These are phyloP conservation scores for Dicyrtoma fusca DNA, from an alignment of 2,888 invertebrate genomes.

Conservation along the genomic window DNA sequence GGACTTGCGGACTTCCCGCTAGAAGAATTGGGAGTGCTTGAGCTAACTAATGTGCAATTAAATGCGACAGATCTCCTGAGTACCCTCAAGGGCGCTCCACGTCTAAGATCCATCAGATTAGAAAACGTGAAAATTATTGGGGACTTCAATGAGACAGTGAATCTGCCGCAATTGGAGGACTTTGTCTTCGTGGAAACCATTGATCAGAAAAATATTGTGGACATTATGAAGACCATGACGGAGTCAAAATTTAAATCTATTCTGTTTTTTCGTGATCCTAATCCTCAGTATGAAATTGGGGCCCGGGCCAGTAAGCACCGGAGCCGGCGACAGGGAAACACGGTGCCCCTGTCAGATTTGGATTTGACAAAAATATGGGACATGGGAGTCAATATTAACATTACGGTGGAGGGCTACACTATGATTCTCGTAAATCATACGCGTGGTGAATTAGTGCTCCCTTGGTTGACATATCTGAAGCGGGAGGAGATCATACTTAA, in stretches of 20 bases:
- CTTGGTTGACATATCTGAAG: slow-evolving; percentile 31
- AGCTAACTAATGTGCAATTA: slow-evolving; percentile 18
- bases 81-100: slow-evolving; percentile 14
- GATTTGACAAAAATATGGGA: slow-evolving; percentile 25
- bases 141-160: slow-evolving; percentile 16
- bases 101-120: slow-evolving; percentile 16
- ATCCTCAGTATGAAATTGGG: not conserved
- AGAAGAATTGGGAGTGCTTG: slow-evolving; percentile 5
- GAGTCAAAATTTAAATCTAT: slow-evolving; percentile 27
- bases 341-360: not conserved
- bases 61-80: slow-evolving; percentile 26
- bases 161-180: slow-evolving; percentile 10
- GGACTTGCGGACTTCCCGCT: slow-evolving; percentile 8
- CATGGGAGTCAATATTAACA: slow-evolving; percentile 20
- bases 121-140: slow-evolving; percentile 21
- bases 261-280: slow-evolving; percentile 18
- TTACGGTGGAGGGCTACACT: slow-evolving; percentile 15
- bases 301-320: not conserved
- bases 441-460: slow-evolving; percentile 26
- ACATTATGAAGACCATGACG: slow-evolving; percentile 11
- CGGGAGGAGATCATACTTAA: slow-evolving; percentile 33
- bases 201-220: not conserved
- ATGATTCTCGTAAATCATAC: slow-evolving; percentile 26
- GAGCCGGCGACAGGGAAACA: not conserved
- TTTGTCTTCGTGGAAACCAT: slow-evolving; percentile 20